These are phyloP conservation scores for Neodiprion lecontei DNA, from an alignment of 1,140 invertebrate genomes.

Conservation along the genomic window DNA sequence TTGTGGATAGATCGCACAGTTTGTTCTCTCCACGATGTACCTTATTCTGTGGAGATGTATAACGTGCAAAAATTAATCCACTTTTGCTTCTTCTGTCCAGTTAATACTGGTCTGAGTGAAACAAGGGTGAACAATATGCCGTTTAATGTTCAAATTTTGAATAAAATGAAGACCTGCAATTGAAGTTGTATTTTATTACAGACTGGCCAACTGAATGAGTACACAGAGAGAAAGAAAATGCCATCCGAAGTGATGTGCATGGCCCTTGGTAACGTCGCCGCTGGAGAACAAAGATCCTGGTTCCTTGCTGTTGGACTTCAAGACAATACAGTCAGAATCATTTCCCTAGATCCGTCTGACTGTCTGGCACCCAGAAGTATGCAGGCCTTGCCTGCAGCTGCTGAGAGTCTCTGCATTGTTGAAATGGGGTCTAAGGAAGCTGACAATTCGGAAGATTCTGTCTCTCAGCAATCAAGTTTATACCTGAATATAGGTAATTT, in stretches of 20 bases:
- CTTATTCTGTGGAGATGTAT: conserved; percentile 46
- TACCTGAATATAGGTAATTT: conserved; percentile 93
- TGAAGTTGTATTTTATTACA: conserved; percentile 57
- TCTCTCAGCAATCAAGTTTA: conserved; percentile 72
- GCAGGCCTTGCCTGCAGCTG: conserved; percentile 95
- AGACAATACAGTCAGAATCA: conserved; percentile 97
- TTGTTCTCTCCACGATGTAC: conserved; percentile 47
- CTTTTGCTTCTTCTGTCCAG: conserved; percentile 28
- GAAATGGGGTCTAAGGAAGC: conserved; percentile 78
- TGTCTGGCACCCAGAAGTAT: conserved; percentile 93
- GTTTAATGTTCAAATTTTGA: background rate
- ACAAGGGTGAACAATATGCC: conserved; percentile 18
- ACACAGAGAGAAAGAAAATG: conserved; percentile 96
- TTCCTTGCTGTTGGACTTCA: conserved; percentile 97
- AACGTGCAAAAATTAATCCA: conserved; percentile 43
- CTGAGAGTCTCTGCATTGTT: conserved; percentile 96
- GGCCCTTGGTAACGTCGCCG: conserved; percentile 94
- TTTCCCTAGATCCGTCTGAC: conserved; percentile 95
- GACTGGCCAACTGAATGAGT: conserved; percentile 98
- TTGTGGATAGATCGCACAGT: conserved; percentile 28
- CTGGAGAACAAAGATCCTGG: conserved; percentile 93
- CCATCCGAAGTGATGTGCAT: conserved; percentile 97
- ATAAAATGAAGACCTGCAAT: conserved; percentile 3
- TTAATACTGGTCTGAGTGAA: conserved; percentile 11
- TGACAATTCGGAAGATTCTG: conserved; percentile 63